Conservation (phyloP, 2,888 invertebrate species). For the Zygogramma bicolorata region DNA sequence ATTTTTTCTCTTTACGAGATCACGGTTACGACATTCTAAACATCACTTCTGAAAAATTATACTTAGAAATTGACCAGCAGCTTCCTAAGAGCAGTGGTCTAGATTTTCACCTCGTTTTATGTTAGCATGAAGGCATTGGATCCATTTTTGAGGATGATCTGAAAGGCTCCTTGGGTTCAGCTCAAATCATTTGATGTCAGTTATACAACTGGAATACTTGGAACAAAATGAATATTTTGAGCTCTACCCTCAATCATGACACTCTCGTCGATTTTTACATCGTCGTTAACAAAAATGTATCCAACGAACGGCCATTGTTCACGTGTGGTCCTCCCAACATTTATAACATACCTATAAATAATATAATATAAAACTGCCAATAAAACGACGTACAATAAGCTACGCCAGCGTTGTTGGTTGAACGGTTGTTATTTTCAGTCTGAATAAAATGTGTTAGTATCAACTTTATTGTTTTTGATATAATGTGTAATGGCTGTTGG, state of each 20-base stretch:
- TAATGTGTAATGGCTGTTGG: slow-evolving; percentile 38
- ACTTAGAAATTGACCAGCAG: no score
- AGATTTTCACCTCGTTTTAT: no score
- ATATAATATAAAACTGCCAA: slow-evolving; percentile 18
- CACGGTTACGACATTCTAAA: no score
- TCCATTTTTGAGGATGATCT: no score
- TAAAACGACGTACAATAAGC: slow-evolving; percentile 29
- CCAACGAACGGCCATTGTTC: not conserved
- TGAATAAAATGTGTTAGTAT: slow-evolving; percentile 31
- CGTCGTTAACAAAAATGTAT: not conserved
- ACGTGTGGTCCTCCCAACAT: slow-evolving; percentile 15
- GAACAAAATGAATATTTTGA: not conserved
- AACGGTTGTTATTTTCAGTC: slow-evolving; percentile 19
- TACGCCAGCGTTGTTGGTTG: slow-evolving; percentile 4
- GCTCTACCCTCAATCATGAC: not conserved
- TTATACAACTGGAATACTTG: not conserved
- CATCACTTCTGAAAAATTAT: no score
- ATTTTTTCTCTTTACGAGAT: no score
- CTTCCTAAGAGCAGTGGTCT: no score
- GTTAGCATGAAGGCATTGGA: no score
- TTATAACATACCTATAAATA: slow-evolving; percentile 10
- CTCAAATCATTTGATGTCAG: no score
- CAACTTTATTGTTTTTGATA: slow-evolving; percentile 35
- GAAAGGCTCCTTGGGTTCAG: no score
- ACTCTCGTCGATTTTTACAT: not conserved